phyloP scores from a whole-genome alignment of 2,888 invertebrate genomes.

The Thelaira solivaga region DNA sequence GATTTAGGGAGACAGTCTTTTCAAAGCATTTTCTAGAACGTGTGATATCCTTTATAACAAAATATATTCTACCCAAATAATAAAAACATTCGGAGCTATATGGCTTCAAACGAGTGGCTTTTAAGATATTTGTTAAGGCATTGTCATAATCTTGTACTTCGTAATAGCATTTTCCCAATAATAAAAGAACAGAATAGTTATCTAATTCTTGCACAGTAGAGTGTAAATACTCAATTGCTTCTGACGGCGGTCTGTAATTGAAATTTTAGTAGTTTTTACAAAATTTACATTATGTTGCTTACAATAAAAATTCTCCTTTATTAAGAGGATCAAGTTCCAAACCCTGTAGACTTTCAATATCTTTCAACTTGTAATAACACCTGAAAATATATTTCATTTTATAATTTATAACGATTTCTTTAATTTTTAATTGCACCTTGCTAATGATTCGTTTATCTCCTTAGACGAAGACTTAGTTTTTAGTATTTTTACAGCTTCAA shows the following conservation, averaged over 20 bases:
- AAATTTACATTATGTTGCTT: conserved; percentile 35
- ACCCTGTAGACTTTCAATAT: conserved; percentile 62
- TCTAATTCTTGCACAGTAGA: conserved; percentile 58
- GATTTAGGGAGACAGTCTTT: conserved; percentile 87
- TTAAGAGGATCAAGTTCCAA: conserved; percentile 65
- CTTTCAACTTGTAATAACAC: conserved; percentile 68
- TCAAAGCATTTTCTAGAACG: conserved; percentile 91
- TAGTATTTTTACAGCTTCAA: conserved; percentile 77
- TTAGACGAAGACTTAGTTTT: conserved; percentile 66
- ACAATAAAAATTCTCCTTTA: conserved; percentile 70
- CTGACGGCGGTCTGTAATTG: conserved; percentile 73
- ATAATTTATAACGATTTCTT: neutral
- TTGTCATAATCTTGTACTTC: conserved; percentile 79
- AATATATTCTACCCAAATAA: conserved; percentile 87
- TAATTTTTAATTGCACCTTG: conserved; percentile 65
- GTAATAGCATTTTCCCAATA: conserved; percentile 70
- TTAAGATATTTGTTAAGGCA: conserved; percentile 82
- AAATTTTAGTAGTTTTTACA: neutral
- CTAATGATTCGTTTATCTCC: conserved; percentile 65
- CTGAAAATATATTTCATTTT: conserved; percentile 61
- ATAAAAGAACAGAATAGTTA: conserved; percentile 68
- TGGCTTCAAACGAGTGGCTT: conserved; percentile 85
- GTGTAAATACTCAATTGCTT: conserved; percentile 80
- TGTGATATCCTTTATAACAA: conserved; percentile 81
- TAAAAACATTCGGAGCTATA: conserved; percentile 85